These are phyloP conservation scores for Prunella strophiata DNA, from an alignment of 2,797 vertebrate species.

Conservation along the genomic window DNA sequence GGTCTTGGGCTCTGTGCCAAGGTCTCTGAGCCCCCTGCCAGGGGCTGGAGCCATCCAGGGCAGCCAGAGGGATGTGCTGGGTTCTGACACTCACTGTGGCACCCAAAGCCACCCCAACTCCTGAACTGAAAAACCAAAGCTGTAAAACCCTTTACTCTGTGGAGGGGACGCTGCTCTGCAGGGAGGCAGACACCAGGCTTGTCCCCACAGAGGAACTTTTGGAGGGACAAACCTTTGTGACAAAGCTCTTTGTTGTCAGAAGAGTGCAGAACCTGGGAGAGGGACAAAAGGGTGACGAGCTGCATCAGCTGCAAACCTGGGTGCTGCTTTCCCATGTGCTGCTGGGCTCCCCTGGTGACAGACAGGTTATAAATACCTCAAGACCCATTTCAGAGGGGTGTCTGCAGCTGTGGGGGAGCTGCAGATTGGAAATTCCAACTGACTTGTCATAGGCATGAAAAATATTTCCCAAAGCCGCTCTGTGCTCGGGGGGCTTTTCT, in stretches of 20 bases:
- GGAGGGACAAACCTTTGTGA: accelerated
- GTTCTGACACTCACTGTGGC: neutral
- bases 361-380: constrained; percentile 65
- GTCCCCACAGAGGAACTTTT: neutral
- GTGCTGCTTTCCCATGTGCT: neutral
- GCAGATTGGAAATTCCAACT: constrained; percentile 51
- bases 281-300: neutral
- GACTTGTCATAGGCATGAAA: constrained; percentile 33
- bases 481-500: neutral
- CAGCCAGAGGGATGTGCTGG: too few species aligned
- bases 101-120: neutral
- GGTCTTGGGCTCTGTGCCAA: too few species aligned
- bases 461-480: neutral
- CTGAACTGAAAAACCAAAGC: neutral
- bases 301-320: constrained; percentile 62
- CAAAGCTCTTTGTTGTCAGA: neutral
- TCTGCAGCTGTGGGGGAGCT: constrained; percentile 54
- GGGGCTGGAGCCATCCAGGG: too few species aligned
- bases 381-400: constrained; percentile 48
- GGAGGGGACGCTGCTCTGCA: neutral
- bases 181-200: neutral
- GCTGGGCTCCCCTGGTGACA: constrained; percentile 59
- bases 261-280: neutral
- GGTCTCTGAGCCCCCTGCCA: too few species aligned
- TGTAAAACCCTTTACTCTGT: neutral